A percentile compares a stretch with the other conserved stretches of the same genome.
Evolutionary conservation across 2,797 vertebrate species (phyloP).

Genomic region (Tympanoctomys barrerae): DNA sequence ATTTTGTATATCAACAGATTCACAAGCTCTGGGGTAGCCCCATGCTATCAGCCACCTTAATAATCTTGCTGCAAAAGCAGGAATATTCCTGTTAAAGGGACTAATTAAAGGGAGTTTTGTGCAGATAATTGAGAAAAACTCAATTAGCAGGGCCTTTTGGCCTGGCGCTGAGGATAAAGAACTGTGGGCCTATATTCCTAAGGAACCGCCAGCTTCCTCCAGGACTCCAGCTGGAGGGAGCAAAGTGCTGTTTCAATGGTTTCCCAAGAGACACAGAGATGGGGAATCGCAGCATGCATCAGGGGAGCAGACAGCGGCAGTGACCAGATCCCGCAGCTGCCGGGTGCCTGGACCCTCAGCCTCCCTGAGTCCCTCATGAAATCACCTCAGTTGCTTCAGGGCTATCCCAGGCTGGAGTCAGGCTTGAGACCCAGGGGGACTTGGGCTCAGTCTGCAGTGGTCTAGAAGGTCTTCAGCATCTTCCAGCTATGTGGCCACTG

Average conservation of each 20-base stretch:
- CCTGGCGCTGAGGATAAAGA: neutral
- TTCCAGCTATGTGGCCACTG: neutral
- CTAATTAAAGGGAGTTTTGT: neutral
- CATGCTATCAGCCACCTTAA: neutral
- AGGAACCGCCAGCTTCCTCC: neutral
- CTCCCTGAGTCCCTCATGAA: neutral
- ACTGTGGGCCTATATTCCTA: neutral
- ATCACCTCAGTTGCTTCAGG: neutral
- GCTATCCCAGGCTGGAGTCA: accelerated
- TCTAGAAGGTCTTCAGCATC: neutral
- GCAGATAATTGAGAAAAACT: neutral
- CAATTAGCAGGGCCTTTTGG: neutral
- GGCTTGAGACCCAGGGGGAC: neutral
- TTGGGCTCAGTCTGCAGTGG: neutral
- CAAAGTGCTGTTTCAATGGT: neutral
- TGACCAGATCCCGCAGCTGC: neutral
- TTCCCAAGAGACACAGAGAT: neutral
- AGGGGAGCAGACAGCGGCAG: no score
- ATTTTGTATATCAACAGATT: accelerated
- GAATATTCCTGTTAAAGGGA: neutral
- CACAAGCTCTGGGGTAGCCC: neutral
- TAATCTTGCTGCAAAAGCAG: neutral
- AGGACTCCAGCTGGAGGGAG: neutral
- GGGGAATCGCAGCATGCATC: neutral
- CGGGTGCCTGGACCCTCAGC: no score